A percentile compares a stretch with the other conserved stretches of the same genome.
These are phyloP conservation scores for Meloidogyne floridensis DNA, from an alignment of 1,140 invertebrate species.

Conservation along the genomic window DNA sequence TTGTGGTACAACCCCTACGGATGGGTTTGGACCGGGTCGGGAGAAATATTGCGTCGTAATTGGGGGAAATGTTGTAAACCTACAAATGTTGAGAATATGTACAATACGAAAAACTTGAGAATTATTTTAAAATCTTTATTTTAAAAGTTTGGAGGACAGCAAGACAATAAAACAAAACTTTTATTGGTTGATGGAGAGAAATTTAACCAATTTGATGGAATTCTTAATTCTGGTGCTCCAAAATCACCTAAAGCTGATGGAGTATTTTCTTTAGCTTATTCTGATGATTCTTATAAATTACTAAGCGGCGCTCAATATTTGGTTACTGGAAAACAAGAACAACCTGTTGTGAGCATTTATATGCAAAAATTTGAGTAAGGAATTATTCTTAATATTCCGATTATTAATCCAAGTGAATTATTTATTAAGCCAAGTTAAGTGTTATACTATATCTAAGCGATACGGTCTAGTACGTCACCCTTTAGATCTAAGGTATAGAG, in stretches of 20 bases:
- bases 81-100: too few relatives aligned
- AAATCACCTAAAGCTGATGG: not conserved
- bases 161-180: not conserved
- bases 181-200: constrained; percentile 4
- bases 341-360: not conserved
- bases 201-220: not conserved
- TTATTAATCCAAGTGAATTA: too few relatives aligned
- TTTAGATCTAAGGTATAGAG: too few relatives aligned
- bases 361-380: constrained; percentile 1
- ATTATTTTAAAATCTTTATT: not conserved
- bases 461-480: too few relatives aligned
- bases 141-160: constrained; percentile 3
- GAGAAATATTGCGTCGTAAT: too few relatives aligned
- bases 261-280: not conserved
- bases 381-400: not conserved
- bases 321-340: not conserved
- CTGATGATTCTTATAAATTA: not conserved
- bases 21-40: too few relatives aligned
- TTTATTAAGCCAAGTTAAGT: too few relatives aligned
- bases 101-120: too few relatives aligned
- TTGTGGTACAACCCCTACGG: too few relatives aligned
- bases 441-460: too few relatives aligned
- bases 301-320: not conserved
- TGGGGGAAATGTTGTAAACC: too few relatives aligned
- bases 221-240: not conserved